Evolutionary conservation across 2,797 vertebrate genomes (phyloP).

Genomic region (Dicrostonyx torquatus): DNA sequence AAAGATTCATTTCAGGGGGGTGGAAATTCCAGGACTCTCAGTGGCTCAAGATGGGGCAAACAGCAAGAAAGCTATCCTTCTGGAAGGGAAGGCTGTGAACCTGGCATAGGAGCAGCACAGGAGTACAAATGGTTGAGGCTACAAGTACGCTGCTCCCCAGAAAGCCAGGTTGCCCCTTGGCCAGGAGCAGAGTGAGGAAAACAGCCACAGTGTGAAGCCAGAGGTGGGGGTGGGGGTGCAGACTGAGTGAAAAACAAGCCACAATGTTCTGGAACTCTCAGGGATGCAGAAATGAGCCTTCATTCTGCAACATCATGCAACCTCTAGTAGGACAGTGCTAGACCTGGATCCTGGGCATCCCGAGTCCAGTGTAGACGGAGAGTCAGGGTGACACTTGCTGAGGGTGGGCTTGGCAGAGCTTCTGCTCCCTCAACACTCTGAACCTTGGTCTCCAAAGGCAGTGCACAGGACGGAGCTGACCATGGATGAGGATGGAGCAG

Average conservation of each 20-base stretch:
- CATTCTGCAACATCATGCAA: neutral
- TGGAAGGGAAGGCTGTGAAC: neutral
- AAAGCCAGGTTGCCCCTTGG: neutral
- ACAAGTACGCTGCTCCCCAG: accelerated
- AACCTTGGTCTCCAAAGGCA: neutral
- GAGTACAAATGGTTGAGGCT: neutral
- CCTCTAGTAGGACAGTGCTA: no score
- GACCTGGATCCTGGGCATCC: neutral
- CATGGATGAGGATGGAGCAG: neutral
- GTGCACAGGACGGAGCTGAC: neutral
- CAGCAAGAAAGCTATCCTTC: neutral
- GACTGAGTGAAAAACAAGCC: no score
- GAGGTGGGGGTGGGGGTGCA: neutral
- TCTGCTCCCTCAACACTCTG: neutral
- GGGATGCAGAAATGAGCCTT: neutral
- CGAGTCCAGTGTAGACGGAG: neutral
- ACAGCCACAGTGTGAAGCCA: neutral
- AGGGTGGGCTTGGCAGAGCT: neutral
- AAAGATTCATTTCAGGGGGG: no score
- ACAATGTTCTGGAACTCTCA: neutral
- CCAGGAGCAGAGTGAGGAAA: neutral
- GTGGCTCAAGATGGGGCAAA: neutral
- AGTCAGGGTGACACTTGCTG: no score
- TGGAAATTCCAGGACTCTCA: neutral
- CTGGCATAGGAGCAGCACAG: no score